Base-by-base conservation (phyloP, 2,888 invertebrate species). In the Sphaerophoria taeniata region DNA sequence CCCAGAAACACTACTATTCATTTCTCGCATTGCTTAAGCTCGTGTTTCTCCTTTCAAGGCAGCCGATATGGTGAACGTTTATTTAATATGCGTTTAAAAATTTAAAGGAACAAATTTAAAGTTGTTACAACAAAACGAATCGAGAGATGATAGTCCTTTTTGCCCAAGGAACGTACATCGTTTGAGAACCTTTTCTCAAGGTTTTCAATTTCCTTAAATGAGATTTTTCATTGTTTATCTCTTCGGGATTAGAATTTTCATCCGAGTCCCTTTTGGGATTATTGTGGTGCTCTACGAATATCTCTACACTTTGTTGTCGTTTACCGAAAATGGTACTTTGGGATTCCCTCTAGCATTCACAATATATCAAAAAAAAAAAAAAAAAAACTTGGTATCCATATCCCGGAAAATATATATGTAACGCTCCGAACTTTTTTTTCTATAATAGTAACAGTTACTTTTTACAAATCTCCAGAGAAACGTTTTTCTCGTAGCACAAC, bases 21-120 rank as follows among this genome's bases (percentile, higher is more conserved):
- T 11, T 12, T 72, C 16, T 58, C 24, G 12, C 72, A 71, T 76
- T 76, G 72, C 16, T 55, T 76, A 61, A 51, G 55, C 56, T 33
- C 12, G 43, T 51, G 16, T 58, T 33, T n/a, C 11, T 14, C 11
- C 12, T 39, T 24, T 39, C 51, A 67, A 67, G 53, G 36, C 39
- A 39, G 47, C 63, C 11, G 14, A 33, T 11, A 9, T 12, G 12
- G 39, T 11, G 3, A 51, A 14, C 7, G 14, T 6, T 9, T 24
- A 2, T 14, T 61, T 11, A 61, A 31, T n/a, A 39, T 36, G 16
- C 24, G 24, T 39, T 60, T 60, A 31, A 45, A 43, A 7, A 3
- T 61, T n/a, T 9, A 33, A 61, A 61, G 7, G 2, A 24, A 24
- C 24, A 24, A 24, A 24, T 24, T 24, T 24, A 24, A 24, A 24